A percentile compares a stretch with the other conserved stretches of the same genome.
phyloP scores from a whole-genome alignment of 2,888 invertebrate genomes.

The Polylopha cassiicola region DNA sequence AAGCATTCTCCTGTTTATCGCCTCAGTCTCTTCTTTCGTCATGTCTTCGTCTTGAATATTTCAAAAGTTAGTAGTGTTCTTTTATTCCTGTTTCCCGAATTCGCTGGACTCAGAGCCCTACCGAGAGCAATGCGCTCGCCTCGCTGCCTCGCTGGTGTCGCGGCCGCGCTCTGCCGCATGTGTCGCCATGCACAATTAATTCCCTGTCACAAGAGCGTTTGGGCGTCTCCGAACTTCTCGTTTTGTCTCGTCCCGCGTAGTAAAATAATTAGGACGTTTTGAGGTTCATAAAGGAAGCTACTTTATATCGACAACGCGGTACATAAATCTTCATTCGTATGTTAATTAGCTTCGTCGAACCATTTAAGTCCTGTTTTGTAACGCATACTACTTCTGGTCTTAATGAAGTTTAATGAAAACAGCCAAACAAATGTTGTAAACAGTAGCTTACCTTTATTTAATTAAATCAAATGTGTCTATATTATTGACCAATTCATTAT shows the following conservation, averaged over 20 bases:
- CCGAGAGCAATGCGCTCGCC: constrained; percentile 35
- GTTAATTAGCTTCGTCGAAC: constrained; percentile 63
- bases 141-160: constrained; percentile 26
- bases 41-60: too few relatives aligned
- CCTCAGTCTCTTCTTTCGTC: too few relatives aligned
- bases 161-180: constrained; percentile 46
- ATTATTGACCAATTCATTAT: too few relatives aligned
- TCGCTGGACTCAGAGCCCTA: too few relatives aligned
- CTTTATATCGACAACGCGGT: constrained; percentile 75
- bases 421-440: too few relatives aligned
- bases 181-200: constrained; percentile 76
- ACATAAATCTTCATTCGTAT: constrained; percentile 73
- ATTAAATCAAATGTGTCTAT: too few relatives aligned
- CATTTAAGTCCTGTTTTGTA: constrained; percentile 41
- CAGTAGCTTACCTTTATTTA: too few relatives aligned
- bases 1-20: too few relatives aligned
- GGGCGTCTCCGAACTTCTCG: constrained; percentile 69
- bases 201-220: constrained; percentile 76
- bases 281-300: constrained; percentile 76
- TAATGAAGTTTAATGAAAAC: not conserved
- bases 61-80: not conserved
- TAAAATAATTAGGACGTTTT: constrained; percentile 77
- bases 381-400: too few relatives aligned
- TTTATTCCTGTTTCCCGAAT: not conserved
- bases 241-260: constrained; percentile 66